Base-by-base conservation (phyloP, 2,888 invertebrate species). In the Drosophila mayaguana region DNA sequence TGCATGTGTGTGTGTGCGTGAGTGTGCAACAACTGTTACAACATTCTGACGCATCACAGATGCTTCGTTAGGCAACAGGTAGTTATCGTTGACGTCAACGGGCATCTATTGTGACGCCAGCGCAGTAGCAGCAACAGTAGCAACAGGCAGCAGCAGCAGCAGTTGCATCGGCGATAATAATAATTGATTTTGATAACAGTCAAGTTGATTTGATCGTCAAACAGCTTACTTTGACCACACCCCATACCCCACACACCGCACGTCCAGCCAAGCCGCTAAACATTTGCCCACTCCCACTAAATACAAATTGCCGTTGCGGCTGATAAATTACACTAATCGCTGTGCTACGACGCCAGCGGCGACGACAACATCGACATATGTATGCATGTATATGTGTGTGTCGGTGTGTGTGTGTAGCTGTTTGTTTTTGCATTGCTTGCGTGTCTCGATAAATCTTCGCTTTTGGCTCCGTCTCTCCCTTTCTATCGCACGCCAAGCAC, bases 271-370 rank as follows among this genome's bases (percentile, higher is more conserved):
- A 50, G 40, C 22, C 34, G 20, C 40, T 16, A 11, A 48, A 38
- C 54, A 16, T 53, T 57, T 43, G 50, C 51, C 40, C 77, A 78
- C 78, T 36, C 71, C 75, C 75, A 78, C 74, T 65, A 67, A 62
- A 71, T 72, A 59, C 48, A 69, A 83, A 86, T 81, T 80, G 83
- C 54, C 69, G 72, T 70, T 80, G 87, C 65, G 75, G 59, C 81
- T 83, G 87, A 86, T 83, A 83, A 86, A 83, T 83, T 83, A 72
- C 71, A 86, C 69, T 83, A 86, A 86, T 80, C 79, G 77, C 57
- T 43, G 43, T 20, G 32, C 43, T 56, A 14, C 43, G 45, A 12
- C 53, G 59, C 28, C 32, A 43, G n/a, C 64, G 60, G 34, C 59
- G n/a, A 11, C 59, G 51, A 45, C 55, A 12, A 40, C 55, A 42